A percentile compares a stretch with the other conserved stretches of the same genome.
These are phyloP conservation scores for Paguma larvata DNA, from an alignment of 2,797 vertebrate species.

Conservation along the genomic window DNA sequence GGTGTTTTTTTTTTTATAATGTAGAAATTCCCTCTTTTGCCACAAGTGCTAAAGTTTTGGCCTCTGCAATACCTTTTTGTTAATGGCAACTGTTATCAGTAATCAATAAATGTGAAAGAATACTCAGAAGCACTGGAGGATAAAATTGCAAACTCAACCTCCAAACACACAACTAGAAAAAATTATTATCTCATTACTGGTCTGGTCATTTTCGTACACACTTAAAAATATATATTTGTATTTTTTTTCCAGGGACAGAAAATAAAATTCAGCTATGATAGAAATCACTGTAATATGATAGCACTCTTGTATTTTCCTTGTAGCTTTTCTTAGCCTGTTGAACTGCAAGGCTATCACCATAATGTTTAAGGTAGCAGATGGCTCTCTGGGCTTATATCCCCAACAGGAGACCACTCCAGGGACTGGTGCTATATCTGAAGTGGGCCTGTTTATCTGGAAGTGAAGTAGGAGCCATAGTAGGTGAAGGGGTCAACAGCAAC, in stretches of 20 bases:
- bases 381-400: not conserved
- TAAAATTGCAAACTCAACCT: slow-evolving; percentile 80
- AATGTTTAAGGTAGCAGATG: not conserved
- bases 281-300: not conserved
- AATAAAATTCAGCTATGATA: slow-evolving; percentile 1
- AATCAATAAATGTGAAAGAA: slow-evolving; percentile 70
- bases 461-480: not conserved
- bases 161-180: slow-evolving; percentile 66
- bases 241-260: not conserved
- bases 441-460: not conserved
- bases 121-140: slow-evolving; percentile 62
- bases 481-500: not conserved
- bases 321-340: not conserved
- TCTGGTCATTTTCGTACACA: slow-evolving; percentile 34
- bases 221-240: not conserved
- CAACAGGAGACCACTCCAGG: fast-evolving
- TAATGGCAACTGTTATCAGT: slow-evolving; percentile 53
- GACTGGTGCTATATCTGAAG: not conserved
- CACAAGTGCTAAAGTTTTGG: not conserved
- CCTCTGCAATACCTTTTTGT: slow-evolving; percentile 41
- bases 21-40: not conserved
- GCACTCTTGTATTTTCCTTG: not conserved
- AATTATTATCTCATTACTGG: slow-evolving; percentile 78
- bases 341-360: not conserved
- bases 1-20: slow-evolving; percentile 38